A percentile compares a stretch with the other conserved stretches of the same genome.
These are phyloP conservation scores for Riptortus pedestris DNA, from an alignment of 1,140 invertebrate genomes.

Conservation along the genomic window DNA sequence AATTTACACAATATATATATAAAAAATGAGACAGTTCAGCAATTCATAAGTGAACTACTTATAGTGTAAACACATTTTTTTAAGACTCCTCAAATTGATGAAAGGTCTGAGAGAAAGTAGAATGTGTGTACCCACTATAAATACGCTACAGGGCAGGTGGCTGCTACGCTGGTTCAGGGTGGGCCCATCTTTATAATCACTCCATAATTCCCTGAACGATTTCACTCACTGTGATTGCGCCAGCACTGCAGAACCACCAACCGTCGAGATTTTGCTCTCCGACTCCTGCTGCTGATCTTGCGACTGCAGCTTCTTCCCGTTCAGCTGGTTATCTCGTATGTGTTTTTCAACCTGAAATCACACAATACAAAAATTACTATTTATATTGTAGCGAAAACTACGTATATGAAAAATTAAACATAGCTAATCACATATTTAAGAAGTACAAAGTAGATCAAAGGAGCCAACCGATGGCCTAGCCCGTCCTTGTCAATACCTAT, in stretches of 20 bases:
- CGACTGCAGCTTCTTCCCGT: neutral
- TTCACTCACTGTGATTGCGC: constrained; percentile 1
- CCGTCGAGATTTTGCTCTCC: neutral
- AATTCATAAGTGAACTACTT: no score
- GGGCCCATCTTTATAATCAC: neutral
- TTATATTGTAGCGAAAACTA: no score
- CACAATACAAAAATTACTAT: constrained; percentile 4
- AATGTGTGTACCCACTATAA: no score
- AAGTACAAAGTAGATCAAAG: no score
- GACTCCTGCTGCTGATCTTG: neutral
- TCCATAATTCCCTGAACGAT: neutral
- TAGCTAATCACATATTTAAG: no score
- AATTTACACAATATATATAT: no score
- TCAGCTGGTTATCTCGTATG: constrained; percentile 40
- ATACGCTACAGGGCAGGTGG: constrained; percentile 8
- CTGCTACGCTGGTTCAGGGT: neutral
- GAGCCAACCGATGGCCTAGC: no score
- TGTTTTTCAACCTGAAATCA: constrained; percentile 47
- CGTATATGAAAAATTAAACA: no score
- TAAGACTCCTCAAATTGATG: no score
- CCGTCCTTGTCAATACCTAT: neutral
- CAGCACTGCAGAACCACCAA: neutral
- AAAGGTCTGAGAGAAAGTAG: no score
- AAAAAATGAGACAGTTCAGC: no score
- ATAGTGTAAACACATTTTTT: no score